Conservation (phyloP, 1,140 invertebrate genomes). For the Globodera rostochiensis region DNA sequence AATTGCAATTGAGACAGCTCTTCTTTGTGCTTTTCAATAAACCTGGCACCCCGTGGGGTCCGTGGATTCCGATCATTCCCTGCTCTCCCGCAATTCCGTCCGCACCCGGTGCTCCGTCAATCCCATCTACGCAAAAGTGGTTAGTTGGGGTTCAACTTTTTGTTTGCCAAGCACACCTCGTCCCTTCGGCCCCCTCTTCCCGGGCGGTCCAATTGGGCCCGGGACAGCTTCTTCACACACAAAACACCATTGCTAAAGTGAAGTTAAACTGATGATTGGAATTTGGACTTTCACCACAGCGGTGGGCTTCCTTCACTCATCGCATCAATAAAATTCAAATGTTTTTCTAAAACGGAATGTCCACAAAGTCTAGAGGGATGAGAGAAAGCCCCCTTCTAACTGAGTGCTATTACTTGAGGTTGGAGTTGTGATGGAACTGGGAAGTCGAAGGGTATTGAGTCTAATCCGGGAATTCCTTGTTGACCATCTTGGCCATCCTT, state of each 20-base stretch:
- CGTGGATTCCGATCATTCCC: slow-evolving; percentile 8
- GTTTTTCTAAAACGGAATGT: too few species aligned
- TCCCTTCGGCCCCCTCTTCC: slow-evolving; percentile 16
- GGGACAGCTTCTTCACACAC: slow-evolving; percentile 15
- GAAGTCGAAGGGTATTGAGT: slow-evolving; percentile 9
- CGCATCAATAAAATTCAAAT: background rate
- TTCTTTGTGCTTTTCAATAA: background rate
- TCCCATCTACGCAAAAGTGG: background rate
- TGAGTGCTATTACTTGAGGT: slow-evolving; percentile 3
- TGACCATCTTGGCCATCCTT: slow-evolving; percentile 24
- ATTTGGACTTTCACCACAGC: too few species aligned
- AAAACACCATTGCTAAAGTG: slow-evolving; percentile 24
- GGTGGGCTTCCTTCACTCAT: too few species aligned
- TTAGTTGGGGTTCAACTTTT: background rate
- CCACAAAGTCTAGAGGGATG: too few species aligned
- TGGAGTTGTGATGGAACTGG: slow-evolving; percentile 2
- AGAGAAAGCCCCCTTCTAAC: too few species aligned
- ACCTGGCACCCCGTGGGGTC: background rate
- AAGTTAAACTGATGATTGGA: background rate
- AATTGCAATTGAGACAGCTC: background rate
- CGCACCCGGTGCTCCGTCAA: background rate
- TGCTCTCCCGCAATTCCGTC: background rate
- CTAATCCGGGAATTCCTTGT: slow-evolving; percentile 1
- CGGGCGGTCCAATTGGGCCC: slow-evolving; percentile 7
- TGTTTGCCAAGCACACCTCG: background rate